Conservation (phyloP, 2,113 vertebrate genomes). For the Opisthocomus hoazin region DNA sequence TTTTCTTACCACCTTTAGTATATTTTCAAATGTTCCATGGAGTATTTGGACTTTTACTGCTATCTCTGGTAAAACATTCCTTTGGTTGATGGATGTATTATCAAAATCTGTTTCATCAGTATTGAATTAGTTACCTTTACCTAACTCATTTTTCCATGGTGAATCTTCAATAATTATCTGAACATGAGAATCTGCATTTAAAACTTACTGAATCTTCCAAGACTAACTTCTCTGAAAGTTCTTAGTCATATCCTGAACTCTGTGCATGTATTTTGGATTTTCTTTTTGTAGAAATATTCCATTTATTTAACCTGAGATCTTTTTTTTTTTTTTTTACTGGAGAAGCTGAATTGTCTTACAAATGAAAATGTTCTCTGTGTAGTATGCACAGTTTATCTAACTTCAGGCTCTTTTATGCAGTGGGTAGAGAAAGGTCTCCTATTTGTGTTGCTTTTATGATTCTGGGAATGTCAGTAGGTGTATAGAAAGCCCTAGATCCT, state of each 20-base stretch:
- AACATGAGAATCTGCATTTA: background rate
- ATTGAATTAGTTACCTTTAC: background rate
- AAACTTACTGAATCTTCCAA: background rate
- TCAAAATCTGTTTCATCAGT: background rate
- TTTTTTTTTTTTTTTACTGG: background rate
- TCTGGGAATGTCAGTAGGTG: background rate
- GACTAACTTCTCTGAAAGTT: background rate
- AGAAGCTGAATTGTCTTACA: background rate
- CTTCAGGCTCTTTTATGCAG: background rate
- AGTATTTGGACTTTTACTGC: background rate
- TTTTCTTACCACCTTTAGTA: background rate
- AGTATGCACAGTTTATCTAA: background rate
- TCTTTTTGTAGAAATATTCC: background rate
- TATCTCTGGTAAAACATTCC: background rate
- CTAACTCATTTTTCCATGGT: background rate
- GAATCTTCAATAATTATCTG: background rate
- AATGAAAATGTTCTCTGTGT: background rate
- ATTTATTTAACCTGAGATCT: background rate
- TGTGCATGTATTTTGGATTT: background rate
- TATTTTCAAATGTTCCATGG: background rate
- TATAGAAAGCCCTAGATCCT: background rate
- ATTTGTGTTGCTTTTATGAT: background rate
- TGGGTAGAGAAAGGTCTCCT: background rate
- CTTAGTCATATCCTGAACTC: background rate
- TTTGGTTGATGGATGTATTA: background rate